A percentile compares a stretch with the other conserved stretches of the same genome.
These are phyloP conservation scores for Probaryconus sp. DNA, from an alignment of 1,140 invertebrate genomes.

Conservation along the genomic window DNA sequence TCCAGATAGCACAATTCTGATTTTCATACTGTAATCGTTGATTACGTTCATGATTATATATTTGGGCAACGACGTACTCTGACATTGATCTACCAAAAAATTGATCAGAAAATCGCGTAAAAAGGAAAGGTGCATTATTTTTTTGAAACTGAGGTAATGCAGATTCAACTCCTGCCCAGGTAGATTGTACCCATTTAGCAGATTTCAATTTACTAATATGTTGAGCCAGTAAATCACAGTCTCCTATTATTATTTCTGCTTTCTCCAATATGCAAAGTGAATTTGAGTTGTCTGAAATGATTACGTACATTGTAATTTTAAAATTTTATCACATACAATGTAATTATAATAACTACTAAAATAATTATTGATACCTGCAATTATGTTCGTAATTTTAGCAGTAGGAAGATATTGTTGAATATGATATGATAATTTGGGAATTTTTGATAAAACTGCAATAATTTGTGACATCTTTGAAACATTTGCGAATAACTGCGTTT, in stretches of 20 bases:
- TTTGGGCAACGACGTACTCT: constrained; percentile 80
- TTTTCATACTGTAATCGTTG: constrained; percentile 71
- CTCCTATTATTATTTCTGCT: constrained; percentile 74
- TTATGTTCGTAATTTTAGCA: constrained; percentile 59
- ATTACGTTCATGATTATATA: constrained; percentile 78
- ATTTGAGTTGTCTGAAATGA: constrained; percentile 50
- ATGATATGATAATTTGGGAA: constrained; percentile 66
- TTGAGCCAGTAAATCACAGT: constrained; percentile 72
- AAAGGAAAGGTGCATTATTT: constrained; percentile 60
- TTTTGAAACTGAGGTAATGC: constrained; percentile 60
- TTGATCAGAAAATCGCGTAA: constrained; percentile 77
- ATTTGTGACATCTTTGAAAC: constrained; percentile 37
- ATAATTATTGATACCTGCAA: constrained; percentile 51
- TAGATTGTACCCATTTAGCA: constrained; percentile 77
- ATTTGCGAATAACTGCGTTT: neutral
- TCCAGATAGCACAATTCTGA: constrained; percentile 74
- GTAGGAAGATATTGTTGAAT: constrained; percentile 64
- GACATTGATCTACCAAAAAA: constrained; percentile 79
- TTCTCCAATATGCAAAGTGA: constrained; percentile 53
- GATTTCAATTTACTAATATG: constrained; percentile 69
- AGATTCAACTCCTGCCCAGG: constrained; percentile 77
- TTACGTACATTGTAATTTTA: constrained; percentile 2
- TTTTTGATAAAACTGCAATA: constrained; percentile 64
- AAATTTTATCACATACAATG: constrained; percentile 7
- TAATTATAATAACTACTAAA: constrained; percentile 12